A percentile compares a stretch with the other conserved stretches of the same genome.
Conservation (phyloP, 2,888 invertebrate genomes). For the Epirrhoe tristata region DNA sequence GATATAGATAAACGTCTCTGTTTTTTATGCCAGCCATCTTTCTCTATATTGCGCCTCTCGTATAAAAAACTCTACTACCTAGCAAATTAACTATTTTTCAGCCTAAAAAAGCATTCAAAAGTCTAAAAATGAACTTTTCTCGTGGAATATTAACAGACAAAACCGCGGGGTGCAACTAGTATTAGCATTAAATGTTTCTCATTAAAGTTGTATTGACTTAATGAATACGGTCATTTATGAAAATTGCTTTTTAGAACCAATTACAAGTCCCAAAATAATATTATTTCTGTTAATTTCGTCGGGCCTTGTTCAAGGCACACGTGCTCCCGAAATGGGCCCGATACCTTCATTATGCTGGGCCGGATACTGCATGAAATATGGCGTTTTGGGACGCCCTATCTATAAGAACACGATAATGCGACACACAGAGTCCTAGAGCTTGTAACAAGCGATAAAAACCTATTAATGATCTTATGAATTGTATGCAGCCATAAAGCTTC, state of each 20-base stretch:
- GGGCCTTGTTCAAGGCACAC: slow-evolving; percentile 41
- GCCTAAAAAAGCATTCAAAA: no score
- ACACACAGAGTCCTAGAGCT: slow-evolving; percentile 41
- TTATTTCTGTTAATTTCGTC: slow-evolving; percentile 11
- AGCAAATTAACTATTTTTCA: no score
- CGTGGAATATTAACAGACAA: no score
- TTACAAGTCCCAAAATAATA: slow-evolving; percentile 2
- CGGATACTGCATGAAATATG: slow-evolving; percentile 69
- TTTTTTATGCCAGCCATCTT: no score
- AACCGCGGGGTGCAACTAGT: no score
- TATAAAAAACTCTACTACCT: no score
- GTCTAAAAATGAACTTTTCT: no score
- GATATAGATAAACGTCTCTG: no score
- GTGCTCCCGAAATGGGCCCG: slow-evolving; percentile 48
- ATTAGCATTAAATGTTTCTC: background rate
- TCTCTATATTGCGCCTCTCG: no score
- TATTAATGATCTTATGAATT: no score
- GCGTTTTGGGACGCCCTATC: slow-evolving; percentile 58
- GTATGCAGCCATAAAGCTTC: no score
- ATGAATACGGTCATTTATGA: background rate
- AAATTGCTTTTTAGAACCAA: background rate
- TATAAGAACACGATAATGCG: slow-evolving; percentile 59
- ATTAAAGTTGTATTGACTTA: background rate
- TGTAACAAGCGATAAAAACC: background rate
- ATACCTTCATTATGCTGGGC: slow-evolving; percentile 64